A percentile compares a stretch with the other conserved stretches of the same genome.
These are phyloP conservation scores for Aurelia coerulea DNA, from an alignment of 30 jellyfish, hydroid and myxozoan genomes.

Conservation along the genomic window DNA sequence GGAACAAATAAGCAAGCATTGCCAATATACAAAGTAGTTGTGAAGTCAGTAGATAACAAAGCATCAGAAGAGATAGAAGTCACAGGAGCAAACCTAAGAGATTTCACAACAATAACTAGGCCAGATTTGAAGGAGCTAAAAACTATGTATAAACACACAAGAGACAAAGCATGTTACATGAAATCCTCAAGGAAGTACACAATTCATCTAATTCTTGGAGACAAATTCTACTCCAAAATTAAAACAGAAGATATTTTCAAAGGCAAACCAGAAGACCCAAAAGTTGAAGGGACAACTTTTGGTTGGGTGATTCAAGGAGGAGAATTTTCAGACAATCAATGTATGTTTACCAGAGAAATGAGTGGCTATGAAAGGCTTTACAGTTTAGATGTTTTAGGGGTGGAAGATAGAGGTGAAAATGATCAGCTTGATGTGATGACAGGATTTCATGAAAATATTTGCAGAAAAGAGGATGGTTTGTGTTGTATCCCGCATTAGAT, in stretches of 20 bases:
- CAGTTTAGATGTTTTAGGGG: constrained; percentile 2
- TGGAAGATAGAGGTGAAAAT: constrained; percentile 35
- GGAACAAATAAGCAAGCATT: neutral
- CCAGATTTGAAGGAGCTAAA: constrained; percentile 37
- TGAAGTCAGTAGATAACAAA: constrained; percentile 26
- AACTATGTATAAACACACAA: constrained; percentile 5
- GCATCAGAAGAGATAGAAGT: constrained; percentile 40
- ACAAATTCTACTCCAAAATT: neutral
- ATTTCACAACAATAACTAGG: constrained; percentile 22
- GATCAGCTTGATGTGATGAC: constrained; percentile 27
- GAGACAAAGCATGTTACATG: constrained; percentile 11
- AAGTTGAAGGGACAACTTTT: constrained; percentile 41
- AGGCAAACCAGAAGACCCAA: constrained; percentile 34
- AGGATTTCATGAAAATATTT: constrained; percentile 18
- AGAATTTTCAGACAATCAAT: constrained; percentile 1
- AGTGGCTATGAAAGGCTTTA: constrained; percentile 35
- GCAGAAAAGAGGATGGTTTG: constrained; percentile 29
- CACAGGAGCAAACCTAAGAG: constrained; percentile 28
- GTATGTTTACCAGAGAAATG: constrained; percentile 19
- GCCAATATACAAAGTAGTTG: constrained; percentile 25
- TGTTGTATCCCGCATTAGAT: too few species aligned
- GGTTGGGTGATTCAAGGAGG: constrained; percentile 65
- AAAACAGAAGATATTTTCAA: constrained; percentile 19
- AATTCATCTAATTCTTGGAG: constrained; percentile 35
- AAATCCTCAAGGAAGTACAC: constrained; percentile 27